Conservation (phyloP, 2,113 vertebrate genomes). For the Myotis yumanensis region DNA sequence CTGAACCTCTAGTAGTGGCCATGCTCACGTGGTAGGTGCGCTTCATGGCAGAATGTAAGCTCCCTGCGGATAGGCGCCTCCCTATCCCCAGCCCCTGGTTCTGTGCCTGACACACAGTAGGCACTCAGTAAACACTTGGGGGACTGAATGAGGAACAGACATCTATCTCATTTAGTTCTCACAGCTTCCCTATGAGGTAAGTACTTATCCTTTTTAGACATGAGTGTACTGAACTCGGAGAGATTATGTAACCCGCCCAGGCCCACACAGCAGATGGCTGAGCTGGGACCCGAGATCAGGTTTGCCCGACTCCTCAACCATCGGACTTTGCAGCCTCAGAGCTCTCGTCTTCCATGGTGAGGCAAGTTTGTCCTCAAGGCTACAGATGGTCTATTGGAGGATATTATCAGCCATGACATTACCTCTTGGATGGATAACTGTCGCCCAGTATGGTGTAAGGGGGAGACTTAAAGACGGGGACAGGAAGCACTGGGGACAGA, state of each 20-base stretch:
- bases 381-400: background rate
- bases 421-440: background rate
- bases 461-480: background rate
- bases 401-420: too few relatives aligned
- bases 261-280: background rate
- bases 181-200: background rate
- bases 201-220: background rate
- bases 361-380: background rate
- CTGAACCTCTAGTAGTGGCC: background rate
- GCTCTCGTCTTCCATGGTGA: background rate
- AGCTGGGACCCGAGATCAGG: background rate
- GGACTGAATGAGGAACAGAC: background rate
- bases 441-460: background rate
- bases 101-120: background rate
- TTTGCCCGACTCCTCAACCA: background rate
- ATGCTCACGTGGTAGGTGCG: background rate
- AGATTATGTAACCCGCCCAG: background rate
- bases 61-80: background rate
- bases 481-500: background rate
- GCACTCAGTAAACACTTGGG: background rate
- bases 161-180: background rate
- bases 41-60: background rate
- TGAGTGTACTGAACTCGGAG: background rate
- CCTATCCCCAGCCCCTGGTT: background rate
- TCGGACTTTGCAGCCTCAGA: background rate